phyloP scores from a whole-genome alignment of 2,888 invertebrate genomes.

The Diarsia mendica region DNA sequence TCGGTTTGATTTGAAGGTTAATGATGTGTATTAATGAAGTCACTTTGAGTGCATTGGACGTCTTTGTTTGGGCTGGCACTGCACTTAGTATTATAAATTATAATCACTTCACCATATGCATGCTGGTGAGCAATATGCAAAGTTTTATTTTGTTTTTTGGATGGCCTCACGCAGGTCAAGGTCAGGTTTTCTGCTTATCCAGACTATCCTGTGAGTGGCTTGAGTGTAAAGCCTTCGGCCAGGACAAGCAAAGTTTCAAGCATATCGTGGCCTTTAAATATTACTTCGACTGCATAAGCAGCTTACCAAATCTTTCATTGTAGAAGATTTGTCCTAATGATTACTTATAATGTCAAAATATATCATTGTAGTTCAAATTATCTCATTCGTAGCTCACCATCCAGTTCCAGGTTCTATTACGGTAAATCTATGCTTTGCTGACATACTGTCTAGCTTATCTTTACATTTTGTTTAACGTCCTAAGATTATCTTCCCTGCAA shows the following conservation, averaged over 20 bases:
- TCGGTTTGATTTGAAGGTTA: constrained; percentile 10
- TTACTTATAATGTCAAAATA: background rate
- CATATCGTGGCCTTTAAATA: background rate
- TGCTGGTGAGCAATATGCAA: background rate
- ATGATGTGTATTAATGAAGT: constrained; percentile 15
- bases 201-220: no score
- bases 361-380: background rate
- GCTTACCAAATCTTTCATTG: background rate
- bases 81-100: constrained; percentile 28
- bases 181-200: no score
- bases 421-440: background rate
- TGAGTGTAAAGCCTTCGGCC: no score
- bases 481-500: background rate
- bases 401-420: background rate
- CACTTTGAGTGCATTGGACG: constrained; percentile 17
- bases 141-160: background rate
- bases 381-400: background rate
- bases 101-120: constrained; percentile 23
- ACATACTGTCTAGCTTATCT: background rate
- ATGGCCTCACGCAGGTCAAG: no score
- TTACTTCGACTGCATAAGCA: background rate
- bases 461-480: background rate
- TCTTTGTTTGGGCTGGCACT: constrained; percentile 10
- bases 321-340: background rate
- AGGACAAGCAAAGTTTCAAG: background rate